phyloP scores from a whole-genome alignment of 2,797 vertebrate genomes.

The Iguana delicatissima region DNA sequence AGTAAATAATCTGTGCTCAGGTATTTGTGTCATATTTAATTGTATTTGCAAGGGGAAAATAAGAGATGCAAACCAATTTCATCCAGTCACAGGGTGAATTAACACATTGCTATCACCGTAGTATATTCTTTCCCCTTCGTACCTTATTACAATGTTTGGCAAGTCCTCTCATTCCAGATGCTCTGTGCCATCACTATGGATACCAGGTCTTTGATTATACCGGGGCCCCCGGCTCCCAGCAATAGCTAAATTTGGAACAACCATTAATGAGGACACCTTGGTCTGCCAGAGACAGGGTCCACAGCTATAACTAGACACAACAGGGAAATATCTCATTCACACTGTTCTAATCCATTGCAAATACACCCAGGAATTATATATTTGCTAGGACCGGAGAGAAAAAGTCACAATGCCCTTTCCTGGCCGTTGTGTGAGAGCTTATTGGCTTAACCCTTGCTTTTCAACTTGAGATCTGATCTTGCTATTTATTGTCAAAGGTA shows the following conservation, averaged over 20 bases:
- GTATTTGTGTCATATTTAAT: conserved; percentile 6
- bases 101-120: conserved; percentile 24
- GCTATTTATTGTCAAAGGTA: neutral
- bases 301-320: conserved; percentile 42
- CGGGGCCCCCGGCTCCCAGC: conserved; percentile 53
- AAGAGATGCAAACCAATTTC: conserved; percentile 15
- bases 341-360: conserved; percentile 9
- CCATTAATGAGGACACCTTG: conserved; percentile 66
- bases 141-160: conserved; percentile 58
- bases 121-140: conserved; percentile 48
- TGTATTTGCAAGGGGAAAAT: neutral
- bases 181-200: conserved; percentile 62
- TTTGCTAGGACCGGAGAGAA: fast-evolving
- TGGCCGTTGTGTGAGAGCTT: conserved; percentile 38
- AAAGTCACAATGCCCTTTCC: neutral
- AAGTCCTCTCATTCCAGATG: conserved; percentile 53
- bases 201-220: conserved; percentile 69
- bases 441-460: neutral
- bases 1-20: neutral
- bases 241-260: conserved; percentile 65
- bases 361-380: neutral
- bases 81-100: conserved; percentile 20
- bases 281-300: conserved; percentile 54
- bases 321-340: neutral
- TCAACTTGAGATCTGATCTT: conserved; percentile 29